Conservation (phyloP, 2,113 vertebrate species). For the Sorex fumeus region DNA sequence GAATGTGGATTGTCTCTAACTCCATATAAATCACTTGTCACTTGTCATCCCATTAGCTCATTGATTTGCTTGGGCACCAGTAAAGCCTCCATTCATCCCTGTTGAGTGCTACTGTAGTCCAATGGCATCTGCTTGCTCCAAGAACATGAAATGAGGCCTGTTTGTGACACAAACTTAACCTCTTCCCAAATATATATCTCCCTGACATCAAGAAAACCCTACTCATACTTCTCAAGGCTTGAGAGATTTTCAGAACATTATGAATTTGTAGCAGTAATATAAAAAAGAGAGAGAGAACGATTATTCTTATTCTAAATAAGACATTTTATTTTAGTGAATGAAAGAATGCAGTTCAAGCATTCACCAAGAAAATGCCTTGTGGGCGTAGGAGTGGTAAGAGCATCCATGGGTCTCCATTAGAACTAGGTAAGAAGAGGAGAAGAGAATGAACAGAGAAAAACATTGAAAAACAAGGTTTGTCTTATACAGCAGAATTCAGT, state of each 20-base stretch:
- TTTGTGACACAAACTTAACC: conserved; percentile 42
- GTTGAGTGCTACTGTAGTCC: too few species aligned
- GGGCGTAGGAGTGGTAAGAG: background rate
- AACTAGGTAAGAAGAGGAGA: background rate
- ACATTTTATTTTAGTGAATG: background rate
- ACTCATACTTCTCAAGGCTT: conserved; percentile 31
- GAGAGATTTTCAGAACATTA: conserved; percentile 29
- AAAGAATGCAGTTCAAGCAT: background rate
- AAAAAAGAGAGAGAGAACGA: background rate
- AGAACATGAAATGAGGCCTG: too few species aligned
- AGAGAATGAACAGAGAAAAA: background rate
- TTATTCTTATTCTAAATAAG: background rate
- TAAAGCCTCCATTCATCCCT: too few species aligned
- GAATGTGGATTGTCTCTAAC: background rate
- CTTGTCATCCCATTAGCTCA: too few species aligned
- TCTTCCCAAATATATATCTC: conserved; percentile 17
- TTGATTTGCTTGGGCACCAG: too few species aligned
- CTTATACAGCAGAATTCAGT: conserved; percentile 14
- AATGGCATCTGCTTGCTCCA: too few species aligned
- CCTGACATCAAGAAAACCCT: conserved; percentile 29
- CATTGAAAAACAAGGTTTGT: background rate
- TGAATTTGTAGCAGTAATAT: background rate
- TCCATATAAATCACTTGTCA: too few species aligned
- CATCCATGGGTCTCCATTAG: background rate
- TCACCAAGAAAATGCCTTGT: background rate